A percentile compares a stretch with the other conserved stretches of the same genome.
Evolutionary conservation across 2,888 invertebrate species (phyloP).

Genomic region (Hirtodrosophila histrioides): DNA sequence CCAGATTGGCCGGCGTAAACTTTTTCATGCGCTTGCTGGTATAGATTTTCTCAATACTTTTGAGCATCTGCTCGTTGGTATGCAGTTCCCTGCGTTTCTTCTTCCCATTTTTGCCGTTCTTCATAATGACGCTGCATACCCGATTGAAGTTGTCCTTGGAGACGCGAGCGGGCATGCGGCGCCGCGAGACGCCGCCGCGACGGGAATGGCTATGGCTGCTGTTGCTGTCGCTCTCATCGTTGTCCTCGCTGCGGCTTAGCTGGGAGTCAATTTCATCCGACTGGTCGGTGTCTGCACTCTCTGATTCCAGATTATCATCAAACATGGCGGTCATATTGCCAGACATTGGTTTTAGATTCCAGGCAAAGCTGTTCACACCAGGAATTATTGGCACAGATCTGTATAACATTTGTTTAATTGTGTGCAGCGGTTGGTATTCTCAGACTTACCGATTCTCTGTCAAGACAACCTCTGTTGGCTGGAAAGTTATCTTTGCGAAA

Average conservation of each 20-base stretch:
- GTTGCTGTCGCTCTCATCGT: conserved; percentile 54
- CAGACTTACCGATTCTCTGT: conserved; percentile 73
- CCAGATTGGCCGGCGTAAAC: conserved; percentile 79
- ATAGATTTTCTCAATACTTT: conserved; percentile 78
- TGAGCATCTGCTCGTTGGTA: conserved; percentile 63
- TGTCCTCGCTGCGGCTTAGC: conserved; percentile 53
- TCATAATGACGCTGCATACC: conserved; percentile 78
- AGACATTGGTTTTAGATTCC: conserved; percentile 34
- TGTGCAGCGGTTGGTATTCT: not conserved
- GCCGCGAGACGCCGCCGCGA: conserved; percentile 62
- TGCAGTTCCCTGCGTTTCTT: conserved; percentile 58
- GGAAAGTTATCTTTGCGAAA: conserved; percentile 79
- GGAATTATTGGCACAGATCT: conserved; percentile 27
- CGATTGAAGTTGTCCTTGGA: conserved; percentile 80
- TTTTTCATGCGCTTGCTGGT: conserved; percentile 77
- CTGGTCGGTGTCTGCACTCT: conserved; percentile 49
- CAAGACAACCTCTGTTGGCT: conserved; percentile 62
- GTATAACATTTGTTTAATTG: not conserved
- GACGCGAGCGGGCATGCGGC: conserved; percentile 75
- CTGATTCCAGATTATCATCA: conserved; percentile 49
- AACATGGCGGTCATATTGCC: conserved; percentile 1
- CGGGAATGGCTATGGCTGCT: conserved; percentile 20
- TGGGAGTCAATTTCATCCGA: conserved; percentile 67
- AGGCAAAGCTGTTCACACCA: conserved; percentile 13
- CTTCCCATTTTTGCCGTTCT: conserved; percentile 65